Evolutionary conservation across 2,113 vertebrate species (phyloP).

Genomic region (Datnioides undecimradiatus): DNA sequence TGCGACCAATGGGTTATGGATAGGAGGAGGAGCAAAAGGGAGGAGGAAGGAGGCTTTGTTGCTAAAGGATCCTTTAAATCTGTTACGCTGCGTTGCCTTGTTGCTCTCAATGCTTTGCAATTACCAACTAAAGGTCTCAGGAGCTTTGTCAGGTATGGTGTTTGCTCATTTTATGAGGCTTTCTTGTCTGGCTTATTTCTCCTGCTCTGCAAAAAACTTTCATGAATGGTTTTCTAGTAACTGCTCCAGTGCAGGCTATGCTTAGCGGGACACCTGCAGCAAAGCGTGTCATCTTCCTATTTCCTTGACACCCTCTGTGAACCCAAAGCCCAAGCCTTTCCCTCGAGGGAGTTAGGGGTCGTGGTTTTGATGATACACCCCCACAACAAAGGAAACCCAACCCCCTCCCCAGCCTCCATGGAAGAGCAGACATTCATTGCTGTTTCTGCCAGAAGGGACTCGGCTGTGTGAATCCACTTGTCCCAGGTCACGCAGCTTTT

Average conservation of each 20-base stretch:
- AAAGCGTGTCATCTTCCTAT: constrained; percentile 19
- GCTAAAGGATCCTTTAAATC: constrained; percentile 14
- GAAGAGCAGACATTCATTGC: constrained; percentile 37
- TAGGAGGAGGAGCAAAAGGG: constrained; percentile 27
- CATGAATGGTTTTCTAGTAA: neutral
- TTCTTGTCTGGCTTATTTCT: neutral
- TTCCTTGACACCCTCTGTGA: constrained; percentile 46
- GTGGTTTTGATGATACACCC: constrained; percentile 30
- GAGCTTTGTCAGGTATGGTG: constrained; percentile 11
- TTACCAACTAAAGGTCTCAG: neutral
- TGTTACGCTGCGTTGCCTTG: neutral
- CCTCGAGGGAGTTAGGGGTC: constrained; percentile 53
- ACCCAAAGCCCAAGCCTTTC: constrained; percentile 39
- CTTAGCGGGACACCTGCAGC: constrained; percentile 2
- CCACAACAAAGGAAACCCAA: constrained; percentile 65
- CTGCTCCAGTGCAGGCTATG: neutral
- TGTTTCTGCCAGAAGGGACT: constrained; percentile 46
- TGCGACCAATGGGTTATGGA: constrained; percentile 54
- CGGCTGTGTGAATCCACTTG: constrained; percentile 37
- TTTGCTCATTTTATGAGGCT: neutral
- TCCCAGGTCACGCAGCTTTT: constrained; percentile 39
- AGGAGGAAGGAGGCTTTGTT: neutral
- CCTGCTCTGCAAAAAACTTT: neutral
- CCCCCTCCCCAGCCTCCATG: constrained; percentile 13
- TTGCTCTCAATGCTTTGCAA: neutral